These are phyloP conservation scores for Heliconius cydno DNA, from an alignment of 2,888 invertebrate genomes.

Conservation along the genomic window DNA sequence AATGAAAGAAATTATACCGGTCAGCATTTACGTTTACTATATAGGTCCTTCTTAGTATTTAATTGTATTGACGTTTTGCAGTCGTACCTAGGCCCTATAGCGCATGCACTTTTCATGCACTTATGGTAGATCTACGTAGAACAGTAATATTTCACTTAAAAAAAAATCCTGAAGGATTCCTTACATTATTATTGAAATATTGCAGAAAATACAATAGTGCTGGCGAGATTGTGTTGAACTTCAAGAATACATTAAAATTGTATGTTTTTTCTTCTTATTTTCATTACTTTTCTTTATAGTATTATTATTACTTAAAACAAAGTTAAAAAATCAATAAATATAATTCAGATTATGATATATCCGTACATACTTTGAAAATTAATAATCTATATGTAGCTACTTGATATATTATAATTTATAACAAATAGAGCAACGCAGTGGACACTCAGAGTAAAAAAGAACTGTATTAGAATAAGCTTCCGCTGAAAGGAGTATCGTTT, in stretches of 20 bases:
- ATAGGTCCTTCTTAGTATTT: slow-evolving; percentile 7
- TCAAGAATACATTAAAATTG: neutral
- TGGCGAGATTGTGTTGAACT: slow-evolving; percentile 7
- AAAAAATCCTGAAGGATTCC: slow-evolving; percentile 1
- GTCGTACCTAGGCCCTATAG: slow-evolving; percentile 13
- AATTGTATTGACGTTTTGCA: slow-evolving; percentile 29
- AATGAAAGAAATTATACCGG: neutral
- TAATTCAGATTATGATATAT: neutral
- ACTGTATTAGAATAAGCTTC: slow-evolving; percentile 53
- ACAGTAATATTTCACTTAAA: slow-evolving; percentile 14
- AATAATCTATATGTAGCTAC: slow-evolving; percentile 21
- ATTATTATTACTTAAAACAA: slow-evolving; percentile 13
- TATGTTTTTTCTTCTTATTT: neutral
- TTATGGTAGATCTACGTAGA: slow-evolving; percentile 19
- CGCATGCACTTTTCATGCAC: slow-evolving; percentile 31
- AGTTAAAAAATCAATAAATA: slow-evolving; percentile 21
- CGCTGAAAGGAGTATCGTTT: slow-evolving; percentile 55
- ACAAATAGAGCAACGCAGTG: slow-evolving; percentile 31
- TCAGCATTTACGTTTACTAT: neutral
- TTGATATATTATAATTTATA: slow-evolving; percentile 26
- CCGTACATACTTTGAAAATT: neutral
- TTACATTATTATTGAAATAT: slow-evolving; percentile 9
- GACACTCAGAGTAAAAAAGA: slow-evolving; percentile 43
- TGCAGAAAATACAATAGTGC: slow-evolving; percentile 9
- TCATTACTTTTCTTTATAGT: neutral